Conservation (phyloP, 2,888 invertebrate species). For the Drosophila lutescens region DNA sequence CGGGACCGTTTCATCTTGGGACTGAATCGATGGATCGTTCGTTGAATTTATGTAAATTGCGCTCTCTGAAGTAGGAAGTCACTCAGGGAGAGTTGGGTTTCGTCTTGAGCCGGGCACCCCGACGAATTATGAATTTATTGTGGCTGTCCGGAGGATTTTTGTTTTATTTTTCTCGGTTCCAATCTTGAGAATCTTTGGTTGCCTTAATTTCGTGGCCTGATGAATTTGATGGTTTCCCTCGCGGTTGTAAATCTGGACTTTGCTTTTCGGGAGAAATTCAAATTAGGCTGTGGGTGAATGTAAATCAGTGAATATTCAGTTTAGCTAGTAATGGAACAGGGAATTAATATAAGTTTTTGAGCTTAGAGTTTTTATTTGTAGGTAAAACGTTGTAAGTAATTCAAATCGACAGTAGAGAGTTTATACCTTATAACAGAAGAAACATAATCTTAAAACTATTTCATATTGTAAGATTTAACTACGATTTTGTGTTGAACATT, state of each 20-base stretch:
- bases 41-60: constrained; percentile 77
- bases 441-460: no score
- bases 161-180: constrained; percentile 23
- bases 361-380: no score
- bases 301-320: not conserved
- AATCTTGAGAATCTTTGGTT: constrained; percentile 30
- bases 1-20: constrained; percentile 67
- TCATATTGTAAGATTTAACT: no score
- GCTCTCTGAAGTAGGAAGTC: constrained; percentile 70
- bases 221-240: constrained; percentile 6
- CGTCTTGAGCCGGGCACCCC: constrained; percentile 45
- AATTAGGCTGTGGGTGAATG: constrained; percentile 1
- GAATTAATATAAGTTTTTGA: no score
- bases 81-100: constrained; percentile 45
- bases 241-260: constrained; percentile 10
- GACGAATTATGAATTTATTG: constrained; percentile 76
- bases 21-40: constrained; percentile 33
- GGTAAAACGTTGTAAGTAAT: no score
- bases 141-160: constrained; percentile 49
- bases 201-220: constrained; percentile 20
- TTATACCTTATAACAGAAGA: no score
- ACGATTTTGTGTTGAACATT: no score
- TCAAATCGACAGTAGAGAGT: no score
- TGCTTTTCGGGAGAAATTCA: not conserved
- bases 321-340: not conserved